Evolutionary conservation across 1,140 invertebrate genomes (phyloP), one percentile per base, ranked within the genome.

Genomic region (Musca domestica): DNA sequence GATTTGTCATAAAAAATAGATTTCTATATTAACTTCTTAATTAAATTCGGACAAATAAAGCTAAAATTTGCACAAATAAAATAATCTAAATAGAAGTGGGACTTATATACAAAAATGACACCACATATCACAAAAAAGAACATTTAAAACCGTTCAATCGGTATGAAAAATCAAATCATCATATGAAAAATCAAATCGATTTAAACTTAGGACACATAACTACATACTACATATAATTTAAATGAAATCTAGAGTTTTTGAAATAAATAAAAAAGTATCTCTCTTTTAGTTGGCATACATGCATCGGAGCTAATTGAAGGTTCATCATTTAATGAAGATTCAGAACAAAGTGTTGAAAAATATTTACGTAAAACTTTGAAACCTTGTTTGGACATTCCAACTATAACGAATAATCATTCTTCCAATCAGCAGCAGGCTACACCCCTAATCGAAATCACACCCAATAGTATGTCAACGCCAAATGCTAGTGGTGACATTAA

Each of bases 341-440:
- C 78, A 0, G 78, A 80, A 46, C 76, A 78, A 41, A 80, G 77
- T 27, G 77, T 80, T 41, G 78, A 80, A 9, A 80, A 78, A 58
- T 80, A 78, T 52, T 69, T 80, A 64, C 74, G 76, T 0, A 76
- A 80, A 30, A 80, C 78, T 0, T 64, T 80, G 27, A 71, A 80
- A 48, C 78, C 77, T 22, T 80, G 77, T 56, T 56, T 80, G 63
- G 78, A 80, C 20, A 56, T 80, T 14, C 74, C 77, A 6, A 73
- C 76, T 0, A 69, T 79, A 27, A 76, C 77, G 27, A 22, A 73
- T 41, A 69, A 75, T 1, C 75, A 76, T 41, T 74, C 61, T 30
- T 17, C 25, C 14, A 67, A 63, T 47, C 65, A 66, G 3, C 75
- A 76, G n/a, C 75, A 73, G 10, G 66, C 79, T n/a, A 77, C 76